A percentile compares a stretch with the other conserved stretches of the same genome.
Conservation (phyloP, 2,113 vertebrate genomes). For the Alosa alosa region DNA sequence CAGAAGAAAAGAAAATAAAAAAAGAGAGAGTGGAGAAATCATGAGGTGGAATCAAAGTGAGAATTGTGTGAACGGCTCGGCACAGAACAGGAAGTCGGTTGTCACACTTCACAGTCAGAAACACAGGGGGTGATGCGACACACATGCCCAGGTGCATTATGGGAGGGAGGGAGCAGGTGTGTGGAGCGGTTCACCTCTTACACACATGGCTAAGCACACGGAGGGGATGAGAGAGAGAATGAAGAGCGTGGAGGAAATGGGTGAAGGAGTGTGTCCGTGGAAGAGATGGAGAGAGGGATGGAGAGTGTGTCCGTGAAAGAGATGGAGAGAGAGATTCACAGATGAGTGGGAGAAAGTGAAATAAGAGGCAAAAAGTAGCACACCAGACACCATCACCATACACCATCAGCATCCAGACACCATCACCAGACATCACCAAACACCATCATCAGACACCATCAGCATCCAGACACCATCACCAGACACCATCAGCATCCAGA, state of each 20-base stretch:
- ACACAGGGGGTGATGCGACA: background rate
- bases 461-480: too few relatives aligned
- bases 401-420: too few relatives aligned
- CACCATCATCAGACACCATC: too few relatives aligned
- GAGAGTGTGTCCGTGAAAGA: background rate
- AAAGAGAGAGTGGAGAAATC: constrained; percentile 17
- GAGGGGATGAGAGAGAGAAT: background rate
- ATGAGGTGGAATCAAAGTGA: constrained; percentile 16
- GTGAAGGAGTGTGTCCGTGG: background rate
- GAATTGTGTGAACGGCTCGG: background rate
- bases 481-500: too few relatives aligned
- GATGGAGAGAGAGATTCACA: constrained; percentile 14
- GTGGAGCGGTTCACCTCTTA: background rate
- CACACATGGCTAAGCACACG: background rate
- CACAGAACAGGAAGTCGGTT: background rate
- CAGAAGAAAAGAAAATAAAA: constrained; percentile 38
- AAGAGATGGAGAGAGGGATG: constrained; percentile 38
- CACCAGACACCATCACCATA: too few relatives aligned
- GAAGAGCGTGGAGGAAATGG: background rate
- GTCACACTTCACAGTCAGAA: background rate
- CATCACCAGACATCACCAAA: too few relatives aligned
- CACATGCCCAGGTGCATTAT: too few relatives aligned
- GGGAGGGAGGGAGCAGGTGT: constrained; percentile 17
- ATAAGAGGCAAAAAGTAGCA: background rate
- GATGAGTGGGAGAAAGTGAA: constrained; percentile 33